phyloP scores from a whole-genome alignment of 2,888 invertebrate species.

The Megaustenia siamemsis region DNA sequence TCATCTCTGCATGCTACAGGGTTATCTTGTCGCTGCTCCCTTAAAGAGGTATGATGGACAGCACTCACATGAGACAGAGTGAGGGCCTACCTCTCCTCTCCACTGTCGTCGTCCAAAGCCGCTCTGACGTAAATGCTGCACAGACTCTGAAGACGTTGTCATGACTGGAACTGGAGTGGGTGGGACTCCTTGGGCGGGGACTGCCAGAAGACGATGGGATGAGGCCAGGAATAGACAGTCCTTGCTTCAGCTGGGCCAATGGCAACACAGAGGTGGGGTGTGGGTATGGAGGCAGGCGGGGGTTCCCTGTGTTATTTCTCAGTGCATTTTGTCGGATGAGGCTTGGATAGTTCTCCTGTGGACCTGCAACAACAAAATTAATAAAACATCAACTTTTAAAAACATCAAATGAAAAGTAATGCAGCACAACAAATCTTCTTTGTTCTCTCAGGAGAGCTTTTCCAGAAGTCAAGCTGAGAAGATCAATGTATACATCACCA shows the following conservation, averaged over 20 bases:
- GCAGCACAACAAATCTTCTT: too few relatives aligned
- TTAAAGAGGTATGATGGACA: too few relatives aligned
- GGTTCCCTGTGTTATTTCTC: slow-evolving; percentile 84
- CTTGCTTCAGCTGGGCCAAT: slow-evolving; percentile 89
- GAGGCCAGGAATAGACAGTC: slow-evolving; percentile 69
- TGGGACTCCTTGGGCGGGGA: slow-evolving; percentile 59
- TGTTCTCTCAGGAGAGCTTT: too few relatives aligned
- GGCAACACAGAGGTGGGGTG: slow-evolving; percentile 90
- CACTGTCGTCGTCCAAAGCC: slow-evolving; percentile 69
- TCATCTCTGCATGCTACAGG: too few relatives aligned
- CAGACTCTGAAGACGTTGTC: slow-evolving; percentile 87
- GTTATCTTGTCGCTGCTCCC: too few relatives aligned
- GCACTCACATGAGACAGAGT: too few relatives aligned
- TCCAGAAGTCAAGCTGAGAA: too few relatives aligned
- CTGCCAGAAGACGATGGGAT: slow-evolving; percentile 58
- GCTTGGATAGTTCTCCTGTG: slow-evolving; percentile 72
- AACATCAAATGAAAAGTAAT: too few relatives aligned
- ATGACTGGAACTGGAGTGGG: slow-evolving; percentile 82
- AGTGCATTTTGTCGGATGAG: slow-evolving; percentile 75
- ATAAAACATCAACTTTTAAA: not conserved
- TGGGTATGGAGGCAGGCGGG: slow-evolving; percentile 94
- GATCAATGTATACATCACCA: too few relatives aligned
- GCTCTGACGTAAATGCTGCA: slow-evolving; percentile 86
- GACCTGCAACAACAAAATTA: slow-evolving; percentile 58
- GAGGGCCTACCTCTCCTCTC: slow-evolving; percentile 73